Evolutionary conservation across 2,888 invertebrate genomes (phyloP).

Genomic region (Amiota minor): DNA sequence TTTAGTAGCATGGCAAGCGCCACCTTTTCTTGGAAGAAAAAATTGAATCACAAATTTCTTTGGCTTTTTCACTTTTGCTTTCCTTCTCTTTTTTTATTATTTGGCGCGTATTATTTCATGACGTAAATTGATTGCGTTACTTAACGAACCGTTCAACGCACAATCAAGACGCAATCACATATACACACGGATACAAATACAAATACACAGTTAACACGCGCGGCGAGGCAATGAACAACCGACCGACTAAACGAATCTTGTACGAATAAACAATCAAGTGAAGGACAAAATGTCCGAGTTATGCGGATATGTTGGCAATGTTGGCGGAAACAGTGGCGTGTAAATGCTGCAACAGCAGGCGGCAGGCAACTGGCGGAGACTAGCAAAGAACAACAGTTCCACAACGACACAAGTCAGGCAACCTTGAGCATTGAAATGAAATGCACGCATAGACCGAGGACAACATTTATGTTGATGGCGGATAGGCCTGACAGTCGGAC

Average conservation of each 20-base stretch:
- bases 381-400: no score
- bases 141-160: constrained; percentile 36
- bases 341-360: no score
- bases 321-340: no score
- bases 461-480: constrained; percentile 6
- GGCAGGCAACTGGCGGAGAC: no score
- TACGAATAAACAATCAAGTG: neutral
- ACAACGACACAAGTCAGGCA: neutral
- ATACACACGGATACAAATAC: neutral
- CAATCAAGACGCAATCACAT: constrained; percentile 48
- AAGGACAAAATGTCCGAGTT: constrained; percentile 12
- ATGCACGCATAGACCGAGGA: constrained; percentile 8
- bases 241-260: constrained; percentile 3
- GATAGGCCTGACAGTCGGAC: no score
- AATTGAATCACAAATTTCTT: neutral
- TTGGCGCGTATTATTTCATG: constrained; percentile 7
- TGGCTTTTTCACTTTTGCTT: neutral
- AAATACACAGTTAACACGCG: neutral
- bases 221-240: constrained; percentile 10
- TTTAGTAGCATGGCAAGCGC: no score
- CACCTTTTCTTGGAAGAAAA: neutral
- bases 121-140: constrained; percentile 27
- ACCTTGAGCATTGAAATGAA: constrained; percentile 22
- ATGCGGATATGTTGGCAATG: neutral
- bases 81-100: neutral